Evolutionary conservation across 1,140 invertebrate genomes (phyloP), one percentile per base, ranked within the genome.

Genomic region (Lucilia cuprina): DNA sequence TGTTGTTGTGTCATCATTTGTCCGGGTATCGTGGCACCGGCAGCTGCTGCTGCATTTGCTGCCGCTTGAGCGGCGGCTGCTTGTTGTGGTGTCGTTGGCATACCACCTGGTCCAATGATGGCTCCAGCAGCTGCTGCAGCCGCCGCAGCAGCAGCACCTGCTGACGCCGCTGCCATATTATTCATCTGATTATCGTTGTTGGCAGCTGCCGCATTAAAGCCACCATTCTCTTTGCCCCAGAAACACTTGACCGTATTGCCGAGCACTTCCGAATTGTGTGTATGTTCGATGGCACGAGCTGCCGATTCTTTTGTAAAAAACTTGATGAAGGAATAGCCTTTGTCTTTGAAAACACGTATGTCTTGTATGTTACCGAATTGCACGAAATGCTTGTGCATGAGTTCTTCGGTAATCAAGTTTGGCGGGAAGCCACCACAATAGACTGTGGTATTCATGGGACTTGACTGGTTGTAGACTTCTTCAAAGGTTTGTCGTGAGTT

Each of bases 271-370:
- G 96, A 98, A 88, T 99, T 99, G 92, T 99, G 98, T 88, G 98
- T 97, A 78, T 96, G 95, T 91, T 99, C 97, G 88, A 99, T 99
- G 85, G 99, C 99, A 91, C 97, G 96, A 75, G 98, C 97, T 10
- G 99, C 99, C 3, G 97, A 95, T 92, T 99, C 98, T 92, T 99
- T 99, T 85, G 96, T 97, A 49, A 96, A 96, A 92, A 99, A 99
- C 92, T 98, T 99, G 91, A 99, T 97, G 92, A 99, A 99, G 87
- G 98, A 98, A 92, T 99, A 99, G 85, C 99, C 99, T 92, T 99
- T 99, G 89, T 99, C 98, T 92, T 99, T 99, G 93, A 99, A 99
- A 84, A 99, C 97, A 92, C 98, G 94, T 86, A 99, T 96, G 92
- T 99, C 98, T 92, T 98, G 96, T 89, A 99, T 99, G 86, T 94